Evolutionary conservation across 2,888 invertebrate species (phyloP), one percentile per base, ranked within the genome.

Genomic region (Stegophylla sp.): DNA sequence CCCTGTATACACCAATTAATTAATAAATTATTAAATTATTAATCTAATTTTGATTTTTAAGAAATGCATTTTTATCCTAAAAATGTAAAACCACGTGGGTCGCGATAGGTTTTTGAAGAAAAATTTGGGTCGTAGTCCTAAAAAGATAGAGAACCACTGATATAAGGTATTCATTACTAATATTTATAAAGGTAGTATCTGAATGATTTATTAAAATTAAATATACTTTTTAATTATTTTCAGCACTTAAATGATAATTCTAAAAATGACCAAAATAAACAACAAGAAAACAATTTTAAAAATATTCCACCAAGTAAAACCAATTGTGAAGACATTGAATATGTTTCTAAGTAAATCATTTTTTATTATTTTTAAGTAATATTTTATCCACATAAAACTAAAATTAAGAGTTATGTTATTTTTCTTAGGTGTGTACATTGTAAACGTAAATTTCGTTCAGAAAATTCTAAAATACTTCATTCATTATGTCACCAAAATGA

Each of bases 381-480:
- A 20, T 7, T 41, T 41, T 23, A 34, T 17, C 23, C 41, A 53
- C n/a, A 71, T 13, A 41, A 41, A 26, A 51, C 51, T 13, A 41
- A 41, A 26, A 51, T 69, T 20, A n/a, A 53, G 5, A 28, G 53
- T 7, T 13, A n/a, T 48, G 13, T 74, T 23, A 53, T 26, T 1
- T 64, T 43, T 48, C n/a, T 71, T 71, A 79, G 79, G 12, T 79
- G 79, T 71, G 71, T 48, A 2, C 48, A 79, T 61, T 79, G 79
- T 63, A 79, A 79, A 71, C 69, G 79, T 26, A 79, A 79, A 71
- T 79, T 79, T 61, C 67, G 61, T 12, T 79, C 79, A 26, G 79
- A 79, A 79, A 79, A 79, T 79, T 71, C 79, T 17, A 79, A 79
- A 71, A 23, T 61, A 41, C 71, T 79, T 71, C 79, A 79, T 71